Evolutionary conservation across 2,113 vertebrate species (phyloP), one percentile per base, ranked within the genome.

Genomic region (Pelobates fuscus): DNA sequence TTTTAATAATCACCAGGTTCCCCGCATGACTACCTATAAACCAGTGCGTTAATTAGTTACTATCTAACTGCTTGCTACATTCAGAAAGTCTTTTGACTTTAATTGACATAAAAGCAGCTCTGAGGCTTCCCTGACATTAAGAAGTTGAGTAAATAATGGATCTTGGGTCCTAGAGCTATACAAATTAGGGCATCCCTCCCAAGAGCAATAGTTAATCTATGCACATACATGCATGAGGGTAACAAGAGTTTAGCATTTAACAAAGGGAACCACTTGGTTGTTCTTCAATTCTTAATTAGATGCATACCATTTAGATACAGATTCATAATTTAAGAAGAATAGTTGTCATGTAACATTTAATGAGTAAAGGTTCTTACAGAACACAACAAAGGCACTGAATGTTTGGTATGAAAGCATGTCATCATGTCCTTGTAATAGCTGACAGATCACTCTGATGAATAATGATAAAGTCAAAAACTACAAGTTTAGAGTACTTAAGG

Each of bases 291-390:
- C 49, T 65, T 66, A 57, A 66, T 74, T 74, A 75, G 65, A 75
- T 43, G 26, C 63, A 74, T 12, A 23, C 61, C 57, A 67, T 75
- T 57, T 75, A 66, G 41, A 67, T 66, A 43, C 49, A 59, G 61
- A 64, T 65, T 52, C 64, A 64, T 73, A 54, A 73, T 55, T 73
- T 64, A 64, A 23, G 49, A 75, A 67, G 52, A 66, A 67, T 59
- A 59, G 32, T 67, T 75, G 63, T 67, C 54, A 59, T 58, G 63
- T 67, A 67, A 44, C 62, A 75, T 67, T 75, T 59, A 67, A 74
- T 57, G 62, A 75, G 63, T 29, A 67, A 66, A 49, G 15, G 46
- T 66, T 74, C 49, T 66, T 75, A 75, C 62, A 75, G 59, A 62
- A 18, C 65, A 66, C 72, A 75, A 75, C 72, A 75, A 75, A 67